Base-by-base conservation (phyloP, 1,140 invertebrate genomes). In the Choristoneura fumiferana region DNA sequence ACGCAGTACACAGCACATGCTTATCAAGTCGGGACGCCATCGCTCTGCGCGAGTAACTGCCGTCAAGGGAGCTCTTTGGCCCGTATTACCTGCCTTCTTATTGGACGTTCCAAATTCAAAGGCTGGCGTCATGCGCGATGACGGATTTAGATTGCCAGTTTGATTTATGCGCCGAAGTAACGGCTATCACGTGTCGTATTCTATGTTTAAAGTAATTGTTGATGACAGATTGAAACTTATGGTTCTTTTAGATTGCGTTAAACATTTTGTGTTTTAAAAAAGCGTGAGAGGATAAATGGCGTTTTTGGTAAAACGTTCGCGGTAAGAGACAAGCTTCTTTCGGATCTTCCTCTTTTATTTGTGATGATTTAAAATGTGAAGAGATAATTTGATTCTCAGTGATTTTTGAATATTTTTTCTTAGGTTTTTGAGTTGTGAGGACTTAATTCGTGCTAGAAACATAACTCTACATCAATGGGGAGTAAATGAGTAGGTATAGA, bases 51-150 rank as follows among this genome's bases (percentile, higher is more conserved):
- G 39, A n/a, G 60, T 78, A 78, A 84, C 74, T 62, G 69, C 67
- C 74, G 69, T 53, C 77, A 57, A 54, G 78, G 82, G 82, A 80
- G 69, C 77, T 54, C 72, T 78, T 67, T 60, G 38, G 45, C 29
- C 36, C 65, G 59, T 73, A 71, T 72, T 65, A 72, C 74, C 71
- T 60, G 54, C 64, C 58, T 73, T 67, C 67, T 66, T 66, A 77
- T 71, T 76, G 33, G 58, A 65, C 60, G 62, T 54, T 37, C 60
- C 54, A 64, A 52, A 57, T 63, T 70, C 66, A 66, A 68, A 68
- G 59, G 63, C 64, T 62, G 66, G 77, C 71, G 78, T 78, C 72
- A 76, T 79, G 76, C 39, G 60, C 71, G 81, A 76, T 80, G 81
- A 81, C 81, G 71, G 74, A 79, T 77, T 84, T 75, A 73, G 71